Evolutionary conservation across 2,797 vertebrate genomes (phyloP).

Genomic region (Galaxias olidus): DNA sequence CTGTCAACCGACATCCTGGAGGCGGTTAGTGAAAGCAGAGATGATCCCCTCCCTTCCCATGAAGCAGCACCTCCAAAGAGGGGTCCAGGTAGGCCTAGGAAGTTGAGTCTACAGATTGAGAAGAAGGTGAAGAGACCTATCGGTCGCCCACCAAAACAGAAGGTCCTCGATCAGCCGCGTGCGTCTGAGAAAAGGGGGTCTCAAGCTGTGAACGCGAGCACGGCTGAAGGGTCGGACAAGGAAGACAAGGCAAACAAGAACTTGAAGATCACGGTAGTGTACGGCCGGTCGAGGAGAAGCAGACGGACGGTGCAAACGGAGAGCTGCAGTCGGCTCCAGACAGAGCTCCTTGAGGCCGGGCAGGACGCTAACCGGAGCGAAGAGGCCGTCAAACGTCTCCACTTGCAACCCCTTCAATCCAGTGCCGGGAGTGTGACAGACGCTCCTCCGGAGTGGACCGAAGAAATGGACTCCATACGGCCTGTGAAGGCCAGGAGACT

Average conservation of each 20-base stretch:
- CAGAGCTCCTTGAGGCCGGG: slow-evolving; percentile 57
- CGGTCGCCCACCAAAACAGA: slow-evolving; percentile 89
- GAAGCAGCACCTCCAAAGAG: slow-evolving; percentile 82
- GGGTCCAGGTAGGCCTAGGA: slow-evolving; percentile 90
- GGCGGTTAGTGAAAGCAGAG: slow-evolving; percentile 35
- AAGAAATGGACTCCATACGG: slow-evolving; percentile 75
- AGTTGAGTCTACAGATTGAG: slow-evolving; percentile 87
- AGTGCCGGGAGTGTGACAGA: slow-evolving; percentile 41
- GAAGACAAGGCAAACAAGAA: slow-evolving; percentile 80
- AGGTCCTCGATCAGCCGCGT: slow-evolving; percentile 55
- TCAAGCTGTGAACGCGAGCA: slow-evolving; percentile 49
- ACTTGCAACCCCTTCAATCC: slow-evolving; percentile 45
- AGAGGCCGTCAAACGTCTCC: slow-evolving; percentile 36
- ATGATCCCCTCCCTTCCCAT: slow-evolving; percentile 56
- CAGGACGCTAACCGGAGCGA: slow-evolving; percentile 53
- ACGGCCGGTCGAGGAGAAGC: slow-evolving; percentile 89
- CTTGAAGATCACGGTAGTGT: slow-evolving; percentile 90
- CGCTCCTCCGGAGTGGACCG: slow-evolving; percentile 52
- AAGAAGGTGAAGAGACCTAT: slow-evolving; percentile 91
- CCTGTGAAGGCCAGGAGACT: slow-evolving; percentile 77
- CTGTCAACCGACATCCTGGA: slow-evolving; percentile 33
- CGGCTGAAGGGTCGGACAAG: slow-evolving; percentile 38
- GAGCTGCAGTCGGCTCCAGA: slow-evolving; percentile 70
- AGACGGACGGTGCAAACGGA: slow-evolving; percentile 86
- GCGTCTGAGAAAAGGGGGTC: slow-evolving; percentile 43